phyloP scores from a whole-genome alignment of 1,140 invertebrate genomes.

The Cepaea nemoralis region DNA sequence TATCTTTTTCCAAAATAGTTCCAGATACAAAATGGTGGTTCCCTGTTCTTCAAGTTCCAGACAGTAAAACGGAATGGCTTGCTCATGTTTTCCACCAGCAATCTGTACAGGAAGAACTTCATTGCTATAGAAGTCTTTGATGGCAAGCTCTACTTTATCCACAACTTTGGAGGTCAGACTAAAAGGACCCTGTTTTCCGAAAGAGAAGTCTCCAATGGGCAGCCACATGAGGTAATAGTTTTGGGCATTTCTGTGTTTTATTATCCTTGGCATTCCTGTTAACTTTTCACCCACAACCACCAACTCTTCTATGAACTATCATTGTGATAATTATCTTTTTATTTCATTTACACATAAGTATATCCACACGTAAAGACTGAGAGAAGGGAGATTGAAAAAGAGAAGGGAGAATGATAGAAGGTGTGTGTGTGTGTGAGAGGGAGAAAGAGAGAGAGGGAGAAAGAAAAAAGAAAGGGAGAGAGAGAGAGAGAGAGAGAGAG shows the following conservation, averaged over 20 bases:
- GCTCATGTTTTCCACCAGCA: conserved; percentile 73
- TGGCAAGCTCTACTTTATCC: conserved; percentile 60
- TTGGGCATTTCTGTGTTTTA: background rate
- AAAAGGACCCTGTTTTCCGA: conserved; percentile 46
- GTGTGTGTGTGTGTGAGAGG: no score
- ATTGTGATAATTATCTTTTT: no score
- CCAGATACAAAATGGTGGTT: conserved; percentile 26
- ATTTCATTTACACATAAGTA: no score
- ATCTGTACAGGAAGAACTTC: conserved; percentile 21
- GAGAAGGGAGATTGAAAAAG: no score
- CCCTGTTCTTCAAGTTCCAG: conserved; percentile 54
- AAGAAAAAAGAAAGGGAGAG: no score
- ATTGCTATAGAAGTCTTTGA: conserved; percentile 61
- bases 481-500: no score
- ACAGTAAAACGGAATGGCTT: conserved; percentile 81
- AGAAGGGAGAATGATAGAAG: no score
- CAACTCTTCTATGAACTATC: no score
- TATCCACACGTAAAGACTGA: no score
- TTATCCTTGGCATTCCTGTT: no score
- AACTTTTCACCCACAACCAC: no score
- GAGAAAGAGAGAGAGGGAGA: no score
- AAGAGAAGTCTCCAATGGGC: conserved; percentile 52
- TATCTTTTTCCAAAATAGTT: conserved; percentile 27
- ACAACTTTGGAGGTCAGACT: conserved; percentile 51
- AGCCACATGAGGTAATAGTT: conserved; percentile 52